Evolutionary conservation across 2,888 invertebrate genomes (phyloP).

Genomic region (Uropetala carovei): DNA sequence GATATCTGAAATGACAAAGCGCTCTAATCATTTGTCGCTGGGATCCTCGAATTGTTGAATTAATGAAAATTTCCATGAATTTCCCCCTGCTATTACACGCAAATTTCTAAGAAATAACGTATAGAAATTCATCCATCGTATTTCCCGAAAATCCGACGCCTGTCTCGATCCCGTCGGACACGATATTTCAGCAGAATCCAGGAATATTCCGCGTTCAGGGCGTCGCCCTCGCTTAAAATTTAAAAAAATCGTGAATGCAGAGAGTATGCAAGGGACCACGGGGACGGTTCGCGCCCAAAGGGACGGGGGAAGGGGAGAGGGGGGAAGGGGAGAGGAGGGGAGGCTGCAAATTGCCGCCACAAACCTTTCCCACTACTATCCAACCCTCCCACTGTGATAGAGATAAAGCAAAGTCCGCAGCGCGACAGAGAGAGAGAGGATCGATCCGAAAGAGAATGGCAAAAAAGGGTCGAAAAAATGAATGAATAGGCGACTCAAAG

Average conservation of each 20-base stretch:
- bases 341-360: background rate
- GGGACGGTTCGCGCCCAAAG: background rate
- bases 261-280: background rate
- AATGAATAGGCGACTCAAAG: background rate
- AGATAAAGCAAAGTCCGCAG: conserved; percentile 12
- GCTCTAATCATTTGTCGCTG: too few species aligned
- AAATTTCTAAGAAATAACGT: too few species aligned
- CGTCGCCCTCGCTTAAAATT: background rate
- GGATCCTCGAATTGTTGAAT: too few species aligned
- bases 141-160: background rate
- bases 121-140: background rate
- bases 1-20: too few species aligned
- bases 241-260: background rate
- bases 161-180: background rate
- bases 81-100: too few species aligned
- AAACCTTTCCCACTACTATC: background rate
- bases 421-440: background rate
- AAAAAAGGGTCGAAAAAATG: background rate
- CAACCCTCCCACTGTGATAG: background rate
- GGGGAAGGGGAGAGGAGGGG: background rate
- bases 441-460: conserved; percentile 8
- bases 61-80: too few species aligned
- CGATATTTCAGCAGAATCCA: background rate
- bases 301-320: background rate
- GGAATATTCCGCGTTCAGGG: background rate